Percentiles rank a stretch among this genome's conserved stretches.
phyloP scores from a whole-genome alignment of 2,113 vertebrate genomes.

The Fregata magnificens region DNA sequence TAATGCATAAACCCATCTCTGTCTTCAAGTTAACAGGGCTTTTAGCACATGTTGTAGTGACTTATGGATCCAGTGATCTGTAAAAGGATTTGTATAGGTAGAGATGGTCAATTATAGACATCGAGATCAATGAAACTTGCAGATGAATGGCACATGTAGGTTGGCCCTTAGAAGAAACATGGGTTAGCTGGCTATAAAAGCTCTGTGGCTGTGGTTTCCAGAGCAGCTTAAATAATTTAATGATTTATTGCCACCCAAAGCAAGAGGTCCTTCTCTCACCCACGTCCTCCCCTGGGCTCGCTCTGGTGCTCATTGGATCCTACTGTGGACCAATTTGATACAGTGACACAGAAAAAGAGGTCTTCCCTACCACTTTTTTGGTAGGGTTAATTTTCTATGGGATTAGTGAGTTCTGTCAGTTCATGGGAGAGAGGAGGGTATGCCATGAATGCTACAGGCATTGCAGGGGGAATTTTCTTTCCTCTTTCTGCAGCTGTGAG shows the following conservation, averaged over 20 bases:
- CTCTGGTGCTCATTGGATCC: not conserved
- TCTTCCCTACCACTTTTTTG: not conserved
- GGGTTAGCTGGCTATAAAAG: not conserved
- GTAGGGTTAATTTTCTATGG: not conserved
- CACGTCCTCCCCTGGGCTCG: accelerated
- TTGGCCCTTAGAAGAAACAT: not conserved
- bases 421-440: not conserved
- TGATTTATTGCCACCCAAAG: not conserved
- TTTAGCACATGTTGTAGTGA: not conserved
- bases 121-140: not conserved
- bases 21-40: not conserved
- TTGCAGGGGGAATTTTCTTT: not conserved
- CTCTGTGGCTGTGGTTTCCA: not conserved
- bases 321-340: not conserved
- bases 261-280: not conserved
- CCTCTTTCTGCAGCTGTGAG: not conserved
- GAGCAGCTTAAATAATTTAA: not conserved
- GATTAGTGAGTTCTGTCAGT: not conserved
- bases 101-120: not conserved
- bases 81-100: not conserved
- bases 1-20: not conserved
- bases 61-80: not conserved
- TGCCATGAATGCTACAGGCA: no score
- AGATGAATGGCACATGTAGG: not conserved
- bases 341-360: not conserved